Percentiles rank a stretch among this genome's conserved stretches.
phyloP scores from a whole-genome alignment of 2,797 vertebrate genomes.

The Sebastes cheni region DNA sequence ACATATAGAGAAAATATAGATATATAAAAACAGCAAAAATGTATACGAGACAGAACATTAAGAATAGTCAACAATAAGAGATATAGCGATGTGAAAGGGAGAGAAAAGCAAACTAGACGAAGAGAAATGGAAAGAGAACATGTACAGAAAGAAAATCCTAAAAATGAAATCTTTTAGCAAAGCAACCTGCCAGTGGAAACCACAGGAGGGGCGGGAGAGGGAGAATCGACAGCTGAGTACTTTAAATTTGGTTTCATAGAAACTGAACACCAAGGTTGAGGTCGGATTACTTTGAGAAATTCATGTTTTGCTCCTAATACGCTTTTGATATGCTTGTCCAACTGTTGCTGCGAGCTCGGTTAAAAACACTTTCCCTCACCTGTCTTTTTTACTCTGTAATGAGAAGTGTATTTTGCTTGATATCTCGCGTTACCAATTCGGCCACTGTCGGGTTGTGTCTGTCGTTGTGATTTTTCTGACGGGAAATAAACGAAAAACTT shows the following conservation, averaged over 20 bases:
- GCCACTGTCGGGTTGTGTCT: neutral
- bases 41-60: neutral
- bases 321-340: slow-evolving; percentile 29
- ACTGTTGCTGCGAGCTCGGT: neutral
- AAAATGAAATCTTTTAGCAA: neutral
- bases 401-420: slow-evolving; percentile 20
- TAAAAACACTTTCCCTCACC: neutral
- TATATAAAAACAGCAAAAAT: neutral
- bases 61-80: neutral
- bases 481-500: slow-evolving; percentile 33
- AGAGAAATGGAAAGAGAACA: neutral
- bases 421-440: slow-evolving; percentile 19
- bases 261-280: slow-evolving; percentile 13
- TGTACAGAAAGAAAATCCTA: slow-evolving; percentile 5
- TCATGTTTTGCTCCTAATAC: slow-evolving; percentile 25
- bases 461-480: slow-evolving; percentile 30
- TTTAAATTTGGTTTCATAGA: slow-evolving; percentile 26
- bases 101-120: neutral
- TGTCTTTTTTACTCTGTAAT: slow-evolving; percentile 45
- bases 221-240: slow-evolving; percentile 8
- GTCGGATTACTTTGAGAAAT: slow-evolving; percentile 27
- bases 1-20: neutral
- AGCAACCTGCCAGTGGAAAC: neutral
- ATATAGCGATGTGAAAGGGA: neutral
- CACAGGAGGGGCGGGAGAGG: neutral